Base-by-base conservation (phyloP, 2,888 invertebrate species). In the Campoplex capitator region DNA sequence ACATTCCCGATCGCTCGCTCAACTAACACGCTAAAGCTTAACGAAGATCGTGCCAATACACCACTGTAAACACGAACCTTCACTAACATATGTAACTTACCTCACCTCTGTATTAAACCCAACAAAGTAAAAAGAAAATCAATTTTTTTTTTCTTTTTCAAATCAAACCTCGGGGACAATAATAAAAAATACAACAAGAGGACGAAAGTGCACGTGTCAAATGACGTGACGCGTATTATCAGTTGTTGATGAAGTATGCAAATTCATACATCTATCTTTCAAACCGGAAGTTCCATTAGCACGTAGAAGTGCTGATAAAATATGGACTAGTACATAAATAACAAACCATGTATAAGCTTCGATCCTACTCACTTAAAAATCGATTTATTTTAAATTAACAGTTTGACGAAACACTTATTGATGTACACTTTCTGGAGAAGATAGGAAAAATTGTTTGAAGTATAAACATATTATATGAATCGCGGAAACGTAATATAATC, bases 261-360 rank as follows among this genome's bases (percentile, higher is more conserved):
- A 79, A 85, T 83, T 45, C 58, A 54, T 65, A 45, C 54, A 54
- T 58, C 75, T 62, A 67, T 65, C 16, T 23, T 54, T 42, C 38
- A 45, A 35, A 75, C 56, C 78, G 85, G 78, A 82, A 82, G 78
- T 85, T 85, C 85, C 85, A 85, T 85, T 83, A 85, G 83, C 78
- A 51, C 51, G n/a, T 58, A 16, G 77, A 77, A 78, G 58, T 51
- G 58, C 68, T 62, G 82, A 83, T 85, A 83, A 85, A 79, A 75
- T 78, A 85, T 85, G 58, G 48, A 51, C 76, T 32, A 56, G 76
- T 71, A 65, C 75, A 48, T 45, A 35, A 32, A 62, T 48, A 54
- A 18, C 32, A 8, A 70, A 54, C 23, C 23, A 32, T 56, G 2
- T 11, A 3, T 18, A 42, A 42, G 48, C 32, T 76, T 65, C 76